These are phyloP conservation scores for Gryon sp. DNA, from an alignment of 1,140 invertebrate species.

Conservation along the genomic window DNA sequence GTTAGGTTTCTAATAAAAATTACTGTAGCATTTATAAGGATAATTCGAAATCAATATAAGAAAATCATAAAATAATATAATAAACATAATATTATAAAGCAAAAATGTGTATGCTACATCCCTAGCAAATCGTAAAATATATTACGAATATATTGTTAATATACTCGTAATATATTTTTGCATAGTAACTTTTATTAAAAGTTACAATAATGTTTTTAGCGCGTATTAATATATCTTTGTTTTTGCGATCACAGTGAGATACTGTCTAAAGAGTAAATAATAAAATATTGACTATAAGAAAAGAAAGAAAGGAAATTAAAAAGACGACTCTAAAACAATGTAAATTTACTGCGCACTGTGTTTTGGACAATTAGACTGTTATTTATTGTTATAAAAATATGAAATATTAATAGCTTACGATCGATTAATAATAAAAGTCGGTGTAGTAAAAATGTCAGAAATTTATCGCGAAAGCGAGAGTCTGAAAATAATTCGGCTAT, in stretches of 20 bases:
- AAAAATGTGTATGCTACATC: too few species aligned
- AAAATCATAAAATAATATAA: too few species aligned
- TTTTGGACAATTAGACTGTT: conserved; percentile 14
- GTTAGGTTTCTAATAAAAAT: too few species aligned
- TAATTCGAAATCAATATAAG: too few species aligned
- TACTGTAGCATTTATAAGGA: too few species aligned
- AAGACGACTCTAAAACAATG: conserved; percentile 22
- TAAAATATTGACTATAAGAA: conserved; percentile 12
- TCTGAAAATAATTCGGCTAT: conserved; percentile 36
- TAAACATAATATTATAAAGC: too few species aligned
- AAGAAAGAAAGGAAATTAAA: conserved; percentile 7
- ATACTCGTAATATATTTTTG: too few species aligned
- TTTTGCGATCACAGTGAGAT: conserved; percentile 5
- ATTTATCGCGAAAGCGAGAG: conserved; percentile 28
- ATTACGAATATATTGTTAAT: too few species aligned
- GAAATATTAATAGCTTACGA: conserved; percentile 28
- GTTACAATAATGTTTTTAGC: too few species aligned
- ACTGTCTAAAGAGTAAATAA: too few species aligned
- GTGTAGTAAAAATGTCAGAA: conserved; percentile 6
- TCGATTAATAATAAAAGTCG: conserved; percentile 9
- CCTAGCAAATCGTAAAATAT: too few species aligned
- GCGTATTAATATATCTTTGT: conserved; percentile 10
- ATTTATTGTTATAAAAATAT: conserved; percentile 13
- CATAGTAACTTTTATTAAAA: too few species aligned
- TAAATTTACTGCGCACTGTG: background rate